A percentile compares a stretch with the other conserved stretches of the same genome.
phyloP scores from a whole-genome alignment of 2,797 vertebrate species.

The Sebastes nivosus region DNA sequence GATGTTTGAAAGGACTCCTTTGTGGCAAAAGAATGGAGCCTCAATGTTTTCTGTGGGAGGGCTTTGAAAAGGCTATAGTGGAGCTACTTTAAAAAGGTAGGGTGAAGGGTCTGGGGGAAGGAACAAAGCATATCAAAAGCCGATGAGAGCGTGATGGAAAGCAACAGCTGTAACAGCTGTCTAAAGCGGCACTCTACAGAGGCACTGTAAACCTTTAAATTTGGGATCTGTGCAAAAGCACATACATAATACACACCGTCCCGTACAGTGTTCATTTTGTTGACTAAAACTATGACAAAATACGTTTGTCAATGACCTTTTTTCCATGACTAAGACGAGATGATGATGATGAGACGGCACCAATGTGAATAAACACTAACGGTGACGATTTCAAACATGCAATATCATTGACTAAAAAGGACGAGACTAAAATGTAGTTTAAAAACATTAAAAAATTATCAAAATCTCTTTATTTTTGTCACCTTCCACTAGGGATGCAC shows the following conservation, averaged over 20 bases:
- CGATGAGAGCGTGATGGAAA: conserved; percentile 33
- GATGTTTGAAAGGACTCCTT: conserved; percentile 71
- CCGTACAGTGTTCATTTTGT: no score
- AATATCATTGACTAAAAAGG: no score
- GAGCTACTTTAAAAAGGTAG: conserved; percentile 53
- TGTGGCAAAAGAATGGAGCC: conserved; percentile 67
- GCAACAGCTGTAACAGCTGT: conserved; percentile 64
- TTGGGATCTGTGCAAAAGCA: background rate
- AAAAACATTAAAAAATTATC: accelerated
- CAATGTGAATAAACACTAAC: no score
- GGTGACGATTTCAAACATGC: no score
- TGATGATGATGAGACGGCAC: no score
- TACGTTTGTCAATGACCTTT: no score
- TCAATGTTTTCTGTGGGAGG: conserved; percentile 59
- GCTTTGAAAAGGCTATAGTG: conserved; percentile 40
- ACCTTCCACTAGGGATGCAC: accelerated
- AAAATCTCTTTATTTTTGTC: no score
- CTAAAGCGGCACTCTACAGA: conserved; percentile 13
- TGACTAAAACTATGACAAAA: no score
- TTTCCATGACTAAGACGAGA: no score
- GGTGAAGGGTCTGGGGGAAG: conserved; percentile 38
- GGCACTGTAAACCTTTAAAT: conserved; percentile 21
- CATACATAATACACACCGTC: background rate
- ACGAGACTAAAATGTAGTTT: no score
- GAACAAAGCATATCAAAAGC: conserved; percentile 55